These are phyloP conservation scores for Dunckerocampus dactyliophorus DNA, from an alignment of 2,113 vertebrate genomes.

Conservation along the genomic window DNA sequence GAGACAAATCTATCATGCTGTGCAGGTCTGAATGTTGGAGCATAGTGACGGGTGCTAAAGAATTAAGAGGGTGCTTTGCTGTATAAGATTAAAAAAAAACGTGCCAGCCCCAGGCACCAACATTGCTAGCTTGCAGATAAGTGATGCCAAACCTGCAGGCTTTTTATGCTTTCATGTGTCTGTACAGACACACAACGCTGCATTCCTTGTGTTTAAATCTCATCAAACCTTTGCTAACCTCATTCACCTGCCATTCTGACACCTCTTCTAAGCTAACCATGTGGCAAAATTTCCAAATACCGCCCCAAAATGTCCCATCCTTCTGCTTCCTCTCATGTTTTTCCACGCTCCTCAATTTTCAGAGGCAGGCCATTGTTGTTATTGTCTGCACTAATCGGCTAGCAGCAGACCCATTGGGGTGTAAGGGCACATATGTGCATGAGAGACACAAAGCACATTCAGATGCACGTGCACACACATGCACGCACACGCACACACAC, in stretches of 20 bases:
- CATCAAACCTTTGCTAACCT: constrained; percentile 42
- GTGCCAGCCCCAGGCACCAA: constrained; percentile 37
- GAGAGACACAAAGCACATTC: constrained; percentile 7
- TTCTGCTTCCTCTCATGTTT: constrained; percentile 20
- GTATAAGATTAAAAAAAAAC: constrained; percentile 12
- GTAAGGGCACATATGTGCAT: constrained; percentile 19
- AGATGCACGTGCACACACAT: constrained; percentile 1
- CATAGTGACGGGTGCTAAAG: constrained; percentile 25
- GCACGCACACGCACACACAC: background rate
- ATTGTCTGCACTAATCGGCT: constrained; percentile 59
- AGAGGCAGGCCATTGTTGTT: constrained; percentile 53
- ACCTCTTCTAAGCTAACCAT: constrained; percentile 4
- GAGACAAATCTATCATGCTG: constrained; percentile 59
- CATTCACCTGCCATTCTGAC: constrained; percentile 15
- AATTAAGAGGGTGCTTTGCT: constrained; percentile 33
- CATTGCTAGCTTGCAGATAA: constrained; percentile 46
- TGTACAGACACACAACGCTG: constrained; percentile 7
- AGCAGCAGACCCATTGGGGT: constrained; percentile 40
- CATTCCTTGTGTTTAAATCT: constrained; percentile 34
- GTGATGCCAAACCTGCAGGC: constrained; percentile 35
- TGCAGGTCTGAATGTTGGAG: constrained; percentile 46
- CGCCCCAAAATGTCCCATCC: constrained; percentile 30
- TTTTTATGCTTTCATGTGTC: constrained; percentile 37
- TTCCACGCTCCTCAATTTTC: constrained; percentile 36
- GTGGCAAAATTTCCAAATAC: constrained; percentile 22